These are phyloP conservation scores for Catamblyrhynchus diadema DNA, from an alignment of 2,797 vertebrate genomes.

Conservation along the genomic window DNA sequence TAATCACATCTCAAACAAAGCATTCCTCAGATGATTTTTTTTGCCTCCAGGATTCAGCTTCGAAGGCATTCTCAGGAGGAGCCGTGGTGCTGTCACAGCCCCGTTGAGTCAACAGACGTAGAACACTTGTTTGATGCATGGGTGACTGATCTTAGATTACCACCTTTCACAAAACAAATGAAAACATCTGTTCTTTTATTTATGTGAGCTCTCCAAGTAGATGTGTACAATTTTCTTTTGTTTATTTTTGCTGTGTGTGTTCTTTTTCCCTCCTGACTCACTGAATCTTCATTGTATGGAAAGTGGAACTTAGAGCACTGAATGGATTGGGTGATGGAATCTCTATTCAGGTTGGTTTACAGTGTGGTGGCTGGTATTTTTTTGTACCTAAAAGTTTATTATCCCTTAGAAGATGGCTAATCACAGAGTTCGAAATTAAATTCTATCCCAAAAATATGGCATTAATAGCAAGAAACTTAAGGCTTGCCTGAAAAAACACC, in stretches of 20 bases:
- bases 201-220: not conserved
- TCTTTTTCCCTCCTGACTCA: not conserved
- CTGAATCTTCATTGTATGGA: not conserved
- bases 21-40: not conserved
- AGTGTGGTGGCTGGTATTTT: not conserved
- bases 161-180: not conserved
- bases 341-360: not conserved
- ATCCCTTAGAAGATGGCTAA: not conserved
- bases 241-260: not conserved
- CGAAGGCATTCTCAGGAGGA: not conserved
- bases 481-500: not conserved
- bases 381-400: not conserved
- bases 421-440: not conserved
- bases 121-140: not conserved
- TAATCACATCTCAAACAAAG: not conserved
- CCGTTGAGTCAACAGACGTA: not conserved
- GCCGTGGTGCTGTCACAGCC: not conserved
- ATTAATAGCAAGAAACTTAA: not conserved
- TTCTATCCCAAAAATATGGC: not conserved
- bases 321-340: not conserved
- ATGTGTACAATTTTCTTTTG: not conserved
- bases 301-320: not conserved
- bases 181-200: constrained; percentile 4
- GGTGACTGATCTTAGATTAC: not conserved
- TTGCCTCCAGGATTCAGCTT: not conserved